Conservation (phyloP, 2,113 vertebrate species). For the Chionis minor region DNA sequence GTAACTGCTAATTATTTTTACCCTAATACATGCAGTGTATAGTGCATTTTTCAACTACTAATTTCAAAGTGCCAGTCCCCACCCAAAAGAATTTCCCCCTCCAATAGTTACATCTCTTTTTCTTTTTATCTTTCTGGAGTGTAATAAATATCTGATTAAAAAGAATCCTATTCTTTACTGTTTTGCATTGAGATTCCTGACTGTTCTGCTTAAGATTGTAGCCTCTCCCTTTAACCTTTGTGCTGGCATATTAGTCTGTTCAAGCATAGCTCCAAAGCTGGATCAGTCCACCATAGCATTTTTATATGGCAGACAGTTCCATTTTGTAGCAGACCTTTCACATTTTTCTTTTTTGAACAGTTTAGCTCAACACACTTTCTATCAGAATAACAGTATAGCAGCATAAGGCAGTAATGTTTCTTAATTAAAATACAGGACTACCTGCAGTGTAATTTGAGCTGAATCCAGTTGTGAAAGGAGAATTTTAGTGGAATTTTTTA, state of each 20-base stretch:
- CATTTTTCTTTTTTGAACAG: not conserved
- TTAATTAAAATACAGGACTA: constrained; percentile 16
- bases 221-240: not conserved
- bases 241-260: not conserved
- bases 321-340: not conserved
- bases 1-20: not conserved
- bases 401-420: not conserved
- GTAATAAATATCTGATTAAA: not conserved
- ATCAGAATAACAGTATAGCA: not conserved
- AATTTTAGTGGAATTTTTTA: not conserved
- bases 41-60: not conserved
- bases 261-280: not conserved
- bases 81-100: not conserved
- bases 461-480: not conserved
- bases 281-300: not conserved
- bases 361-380: not conserved
- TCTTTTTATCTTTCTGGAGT: not conserved
- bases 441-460: not conserved
- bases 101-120: not conserved
- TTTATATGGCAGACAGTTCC: not conserved
- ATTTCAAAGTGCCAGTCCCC: not conserved
- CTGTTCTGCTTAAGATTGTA: not conserved
- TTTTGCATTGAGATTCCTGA: not conserved
- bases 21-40: not conserved
- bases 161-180: not conserved